These are phyloP conservation scores for Mesodorylaimus sp. DNA, from an alignment of 2,888 invertebrate species.

Conservation along the genomic window DNA sequence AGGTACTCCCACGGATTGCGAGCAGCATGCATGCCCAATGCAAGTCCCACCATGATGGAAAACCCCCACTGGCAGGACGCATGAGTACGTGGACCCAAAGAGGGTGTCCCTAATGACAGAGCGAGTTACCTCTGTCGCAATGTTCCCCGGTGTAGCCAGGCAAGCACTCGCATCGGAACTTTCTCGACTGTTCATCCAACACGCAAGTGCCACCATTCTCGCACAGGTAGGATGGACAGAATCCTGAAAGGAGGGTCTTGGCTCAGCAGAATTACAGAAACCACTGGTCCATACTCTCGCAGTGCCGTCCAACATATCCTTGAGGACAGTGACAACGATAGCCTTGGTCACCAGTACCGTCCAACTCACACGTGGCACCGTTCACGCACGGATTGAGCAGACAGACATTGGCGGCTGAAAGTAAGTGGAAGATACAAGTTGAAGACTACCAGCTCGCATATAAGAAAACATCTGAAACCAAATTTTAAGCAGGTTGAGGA, in stretches of 20 bases:
- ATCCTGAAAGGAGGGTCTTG: not conserved
- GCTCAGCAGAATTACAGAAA: not conserved
- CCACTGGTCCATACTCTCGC: constrained; percentile 1
- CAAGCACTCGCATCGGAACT: not conserved
- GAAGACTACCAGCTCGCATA: too few species aligned
- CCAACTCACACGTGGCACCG: constrained; percentile 1
- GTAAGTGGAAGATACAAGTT: too few species aligned
- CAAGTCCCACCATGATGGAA: too few species aligned
- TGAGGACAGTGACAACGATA: not conserved
- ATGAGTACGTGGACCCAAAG: too few species aligned
- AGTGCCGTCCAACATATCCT: constrained; percentile 1
- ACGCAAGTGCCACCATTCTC: constrained; percentile 2
- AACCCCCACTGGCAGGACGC: too few species aligned
- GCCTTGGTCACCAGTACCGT: not conserved
- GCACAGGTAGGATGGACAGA: constrained; percentile 8
- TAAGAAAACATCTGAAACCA: too few species aligned
- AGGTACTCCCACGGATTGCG: too few species aligned
- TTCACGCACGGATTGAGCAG: not conserved
- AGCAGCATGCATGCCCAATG: too few species aligned
- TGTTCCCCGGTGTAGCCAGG: constrained; percentile 1
- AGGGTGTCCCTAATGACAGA: not conserved
- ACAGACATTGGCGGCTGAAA: constrained; percentile 3
- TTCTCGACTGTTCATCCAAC: not conserved
- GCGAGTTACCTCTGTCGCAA: constrained; percentile 1
- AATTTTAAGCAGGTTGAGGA: too few species aligned